Evolutionary conservation across 2,113 vertebrate species (phyloP).

Genomic region (Lepisosteus osseus): DNA sequence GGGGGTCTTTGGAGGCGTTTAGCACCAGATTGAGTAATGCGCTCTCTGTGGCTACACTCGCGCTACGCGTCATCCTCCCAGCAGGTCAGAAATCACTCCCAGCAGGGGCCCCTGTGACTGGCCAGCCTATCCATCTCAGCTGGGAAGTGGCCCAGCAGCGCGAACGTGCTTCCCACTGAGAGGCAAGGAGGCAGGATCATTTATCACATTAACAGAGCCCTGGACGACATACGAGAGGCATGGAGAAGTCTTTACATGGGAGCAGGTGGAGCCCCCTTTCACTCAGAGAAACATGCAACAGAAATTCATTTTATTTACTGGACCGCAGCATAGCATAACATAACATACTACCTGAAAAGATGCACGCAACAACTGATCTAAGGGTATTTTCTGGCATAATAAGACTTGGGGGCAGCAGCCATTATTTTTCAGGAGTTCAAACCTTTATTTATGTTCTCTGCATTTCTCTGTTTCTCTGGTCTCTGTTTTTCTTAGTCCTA

Average conservation of each 20-base stretch:
- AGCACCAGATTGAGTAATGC: slow-evolving; percentile 58
- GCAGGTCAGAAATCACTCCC: slow-evolving; percentile 63
- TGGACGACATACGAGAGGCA: not conserved
- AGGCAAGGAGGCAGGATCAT: not conserved
- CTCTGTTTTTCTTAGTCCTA: no score
- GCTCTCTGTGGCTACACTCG: slow-evolving; percentile 49
- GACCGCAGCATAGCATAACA: not conserved
- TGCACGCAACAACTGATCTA: no score
- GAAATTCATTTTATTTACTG: no score
- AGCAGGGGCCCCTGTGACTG: slow-evolving; percentile 53
- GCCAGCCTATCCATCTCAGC: slow-evolving; percentile 60
- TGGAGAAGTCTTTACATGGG: no score
- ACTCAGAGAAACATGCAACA: not conserved
- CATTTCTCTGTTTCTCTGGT: no score
- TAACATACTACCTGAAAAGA: not conserved
- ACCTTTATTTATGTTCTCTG: no score
- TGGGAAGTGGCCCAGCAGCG: slow-evolving; percentile 45
- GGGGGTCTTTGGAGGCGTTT: slow-evolving; percentile 7
- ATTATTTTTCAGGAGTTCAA: no score
- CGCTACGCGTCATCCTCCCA: slow-evolving; percentile 54
- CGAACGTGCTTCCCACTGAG: slow-evolving; percentile 14
- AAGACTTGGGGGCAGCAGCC: no score
- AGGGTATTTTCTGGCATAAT: no score
- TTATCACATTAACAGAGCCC: not conserved
- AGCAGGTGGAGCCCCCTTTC: not conserved